These are phyloP conservation scores for Phrynocephalus vlangalii DNA, from an alignment of 2,797 vertebrate genomes.

Conservation along the genomic window DNA sequence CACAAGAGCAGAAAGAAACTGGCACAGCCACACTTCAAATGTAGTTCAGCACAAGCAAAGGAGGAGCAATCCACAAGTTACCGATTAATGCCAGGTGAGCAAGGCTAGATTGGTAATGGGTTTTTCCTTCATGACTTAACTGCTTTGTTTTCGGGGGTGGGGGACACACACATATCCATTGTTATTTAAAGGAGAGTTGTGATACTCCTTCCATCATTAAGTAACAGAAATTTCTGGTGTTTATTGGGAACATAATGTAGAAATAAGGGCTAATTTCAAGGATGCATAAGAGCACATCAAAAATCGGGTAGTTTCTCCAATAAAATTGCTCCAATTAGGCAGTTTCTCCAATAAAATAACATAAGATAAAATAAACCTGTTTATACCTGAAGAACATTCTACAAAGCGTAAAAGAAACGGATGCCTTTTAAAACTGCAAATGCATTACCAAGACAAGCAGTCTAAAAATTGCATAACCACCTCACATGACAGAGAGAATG, in stretches of 20 bases:
- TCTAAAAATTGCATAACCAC: neutral
- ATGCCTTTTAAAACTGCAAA: neutral
- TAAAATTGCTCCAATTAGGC: neutral
- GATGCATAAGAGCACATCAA: neutral
- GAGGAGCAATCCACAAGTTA: constrained; percentile 82
- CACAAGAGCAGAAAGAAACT: constrained; percentile 71
- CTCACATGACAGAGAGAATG: neutral
- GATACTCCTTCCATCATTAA: neutral
- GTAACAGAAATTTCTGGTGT: neutral
- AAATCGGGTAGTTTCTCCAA: neutral
- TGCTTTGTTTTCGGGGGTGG: neutral
- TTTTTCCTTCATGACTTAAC: neutral
- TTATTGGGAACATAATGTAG: neutral
- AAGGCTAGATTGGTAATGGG: constrained; percentile 44
- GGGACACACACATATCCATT: neutral
- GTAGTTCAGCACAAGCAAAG: constrained; percentile 72
- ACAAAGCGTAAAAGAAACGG: neutral
- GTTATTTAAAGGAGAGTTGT: neutral
- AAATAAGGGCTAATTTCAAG: neutral
- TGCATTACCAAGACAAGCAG: neutral
- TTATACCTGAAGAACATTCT: neutral
- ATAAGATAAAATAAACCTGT: neutral
- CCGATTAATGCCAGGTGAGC: constrained; percentile 88
- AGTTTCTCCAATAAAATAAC: neutral
- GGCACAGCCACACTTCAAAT: constrained; percentile 67